Evolutionary conservation across 30 jellyfish, hydroid and myxozoan species (phyloP), one percentile per base, ranked within the genome.

Genomic region (Catostylus mosaicus): DNA sequence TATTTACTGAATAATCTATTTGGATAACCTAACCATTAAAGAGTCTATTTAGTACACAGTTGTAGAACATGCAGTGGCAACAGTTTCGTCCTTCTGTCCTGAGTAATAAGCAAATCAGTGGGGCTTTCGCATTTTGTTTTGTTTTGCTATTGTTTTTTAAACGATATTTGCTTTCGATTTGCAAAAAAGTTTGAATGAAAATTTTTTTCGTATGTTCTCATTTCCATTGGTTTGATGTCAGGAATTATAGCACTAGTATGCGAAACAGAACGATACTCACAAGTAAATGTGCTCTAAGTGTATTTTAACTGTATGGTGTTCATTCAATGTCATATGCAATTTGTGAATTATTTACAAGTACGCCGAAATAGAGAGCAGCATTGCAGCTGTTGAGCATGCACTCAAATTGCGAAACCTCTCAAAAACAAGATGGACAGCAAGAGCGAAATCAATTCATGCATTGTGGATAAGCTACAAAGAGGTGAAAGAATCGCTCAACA

Each of bases 401-500:
- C 33, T 74, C 48, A 50, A 74, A 59, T 35, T 74, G 36, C 54
- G 86, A n/a, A 74, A 74, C 60, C 60, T 74, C 22, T 50, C 86
- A 51, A 73, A 74, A 52, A 74, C 75, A 47, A 47, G 75, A 52
- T 74, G 86, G 86, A 54, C 75, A 22, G 86, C 74, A 24, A 50
- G 86, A 31, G 86, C 75, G 50, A 68, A 71, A 48, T 71, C 83
- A 27, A 74, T 74, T 30, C 73, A 26, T 16, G 52, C 75, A 56
- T 50, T 74, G 11, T 74, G 86, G 75, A 9, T 38, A 52, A 74
- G 75, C 59, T 74, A 27, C 75, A 51, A 47, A 0, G 22, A 67
- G 60, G 61, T 64, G 20, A 64, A 20, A n/a, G n/a, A n/a, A n/a
- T n/a, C n/a, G n/a, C n/a, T n/a, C n/a, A n/a, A n/a, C n/a, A n/a